Evolutionary conservation across 2,113 vertebrate species (phyloP).

Genomic region (Apteryx mantelli): DNA sequence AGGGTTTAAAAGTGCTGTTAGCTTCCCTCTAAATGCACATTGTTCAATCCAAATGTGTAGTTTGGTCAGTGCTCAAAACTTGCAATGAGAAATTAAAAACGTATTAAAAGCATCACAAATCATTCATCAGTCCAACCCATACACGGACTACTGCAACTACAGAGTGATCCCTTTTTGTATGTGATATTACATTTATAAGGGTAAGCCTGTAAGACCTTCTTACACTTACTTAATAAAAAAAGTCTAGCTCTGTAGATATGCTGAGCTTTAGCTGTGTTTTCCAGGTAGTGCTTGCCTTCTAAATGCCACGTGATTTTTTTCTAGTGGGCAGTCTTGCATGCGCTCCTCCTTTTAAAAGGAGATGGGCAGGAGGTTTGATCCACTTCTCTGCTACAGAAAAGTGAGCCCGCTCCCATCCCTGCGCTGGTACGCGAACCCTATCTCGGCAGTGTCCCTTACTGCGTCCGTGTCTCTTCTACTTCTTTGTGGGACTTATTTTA

Average conservation of each 20-base stretch:
- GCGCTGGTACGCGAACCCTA: neutral
- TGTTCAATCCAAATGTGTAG: neutral
- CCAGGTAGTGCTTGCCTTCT: fast-evolving
- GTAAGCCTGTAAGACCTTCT: neutral
- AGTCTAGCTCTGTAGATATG: fast-evolving
- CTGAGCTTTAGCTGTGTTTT: neutral
- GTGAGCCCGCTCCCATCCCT: neutral
- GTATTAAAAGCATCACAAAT: no score
- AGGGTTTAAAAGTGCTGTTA: neutral
- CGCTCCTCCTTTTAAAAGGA: neutral
- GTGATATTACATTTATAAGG: neutral
- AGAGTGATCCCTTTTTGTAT: neutral
- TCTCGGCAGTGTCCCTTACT: neutral
- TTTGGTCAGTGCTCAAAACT: neutral
- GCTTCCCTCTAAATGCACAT: neutral
- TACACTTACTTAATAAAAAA: neutral
- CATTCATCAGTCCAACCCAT: neutral
- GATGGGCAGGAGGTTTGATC: neutral
- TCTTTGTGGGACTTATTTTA: no score
- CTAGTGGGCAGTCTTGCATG: neutral
- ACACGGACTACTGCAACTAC: fast-evolving
- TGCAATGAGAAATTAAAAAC: neutral
- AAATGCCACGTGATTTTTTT: fast-evolving
- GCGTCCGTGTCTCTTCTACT: neutral
- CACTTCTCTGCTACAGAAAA: neutral